Conservation (phyloP, 2,113 vertebrate species). For the Halcyon senegalensis region DNA sequence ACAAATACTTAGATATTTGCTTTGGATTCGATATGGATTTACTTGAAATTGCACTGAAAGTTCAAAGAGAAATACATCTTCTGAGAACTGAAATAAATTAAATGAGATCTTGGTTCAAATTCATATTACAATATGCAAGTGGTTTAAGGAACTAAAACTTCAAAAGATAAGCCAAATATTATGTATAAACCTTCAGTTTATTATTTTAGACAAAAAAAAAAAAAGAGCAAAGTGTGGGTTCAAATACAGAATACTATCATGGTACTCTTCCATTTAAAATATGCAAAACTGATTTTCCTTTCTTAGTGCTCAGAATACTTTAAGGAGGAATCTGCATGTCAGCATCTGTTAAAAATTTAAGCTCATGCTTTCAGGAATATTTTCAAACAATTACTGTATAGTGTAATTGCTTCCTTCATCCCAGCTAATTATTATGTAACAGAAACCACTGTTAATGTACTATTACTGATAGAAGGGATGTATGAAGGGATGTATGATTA, state of each 20-base stretch:
- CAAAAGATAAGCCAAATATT: neutral
- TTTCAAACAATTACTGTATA: neutral
- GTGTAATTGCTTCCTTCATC: neutral
- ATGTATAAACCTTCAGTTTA: neutral
- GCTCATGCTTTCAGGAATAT: neutral
- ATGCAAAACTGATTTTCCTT: neutral
- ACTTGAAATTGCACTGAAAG: neutral
- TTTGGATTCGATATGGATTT: neutral
- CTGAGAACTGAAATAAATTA: neutral
- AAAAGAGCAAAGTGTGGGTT: neutral
- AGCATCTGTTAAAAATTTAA: conserved; percentile 3
- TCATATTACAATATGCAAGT: neutral
- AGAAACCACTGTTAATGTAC: neutral
- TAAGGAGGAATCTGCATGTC: neutral
- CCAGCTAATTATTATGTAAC: neutral
- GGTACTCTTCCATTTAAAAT: neutral
- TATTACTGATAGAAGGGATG: neutral
- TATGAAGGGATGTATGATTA: neutral
- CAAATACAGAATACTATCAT: neutral
- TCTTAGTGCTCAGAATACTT: neutral
- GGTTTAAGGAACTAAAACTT: neutral
- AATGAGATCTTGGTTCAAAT: neutral
- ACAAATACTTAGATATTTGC: neutral
- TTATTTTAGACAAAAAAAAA: neutral
- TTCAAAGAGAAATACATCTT: neutral